phyloP scores from a whole-genome alignment of 2,888 invertebrate species.

The Drosophila leonis region DNA sequence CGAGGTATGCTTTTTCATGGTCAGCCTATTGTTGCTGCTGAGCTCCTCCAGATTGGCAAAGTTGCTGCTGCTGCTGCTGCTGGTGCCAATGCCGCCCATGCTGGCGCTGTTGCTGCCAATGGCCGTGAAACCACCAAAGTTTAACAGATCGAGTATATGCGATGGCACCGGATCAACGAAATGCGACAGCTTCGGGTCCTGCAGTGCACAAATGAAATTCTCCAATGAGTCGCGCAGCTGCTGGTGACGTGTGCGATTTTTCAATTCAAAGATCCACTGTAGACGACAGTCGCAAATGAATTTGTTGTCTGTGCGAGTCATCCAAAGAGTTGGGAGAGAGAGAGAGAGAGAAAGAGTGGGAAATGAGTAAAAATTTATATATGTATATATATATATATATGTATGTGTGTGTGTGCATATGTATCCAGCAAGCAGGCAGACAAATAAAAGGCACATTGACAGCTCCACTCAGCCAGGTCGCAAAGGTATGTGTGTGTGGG shows the following conservation, averaged over 20 bases:
- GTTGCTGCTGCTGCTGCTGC: constrained; percentile 51
- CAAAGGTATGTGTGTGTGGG: constrained; percentile 2
- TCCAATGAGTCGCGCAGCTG: constrained; percentile 90
- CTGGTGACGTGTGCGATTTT: constrained; percentile 90
- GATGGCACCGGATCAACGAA: constrained; percentile 81
- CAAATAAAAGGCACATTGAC: constrained; percentile 54
- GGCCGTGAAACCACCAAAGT: constrained; percentile 75
- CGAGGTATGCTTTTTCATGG: constrained; percentile 51
- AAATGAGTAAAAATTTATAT: constrained; percentile 32
- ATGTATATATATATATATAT: constrained; percentile 1
- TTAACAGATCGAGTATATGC: constrained; percentile 76
- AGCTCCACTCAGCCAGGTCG: constrained; percentile 28
- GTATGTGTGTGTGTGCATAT: background rate
- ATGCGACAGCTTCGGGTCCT: constrained; percentile 80
- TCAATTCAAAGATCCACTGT: constrained; percentile 91
- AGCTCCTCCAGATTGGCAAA: constrained; percentile 64
- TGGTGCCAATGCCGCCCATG: constrained; percentile 67
- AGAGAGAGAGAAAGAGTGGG: constrained; percentile 19
- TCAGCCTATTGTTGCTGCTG: constrained; percentile 35
- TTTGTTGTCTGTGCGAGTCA: constrained; percentile 89
- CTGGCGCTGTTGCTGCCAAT: constrained; percentile 71
- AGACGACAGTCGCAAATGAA: constrained; percentile 94
- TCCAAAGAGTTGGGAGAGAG: constrained; percentile 27
- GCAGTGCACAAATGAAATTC: constrained; percentile 90
- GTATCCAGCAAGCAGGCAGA: constrained; percentile 14